A percentile compares a stretch with the other conserved stretches of the same genome.
Conservation (phyloP, 2,888 invertebrate genomes). For the Cosmopolites sordidus region DNA sequence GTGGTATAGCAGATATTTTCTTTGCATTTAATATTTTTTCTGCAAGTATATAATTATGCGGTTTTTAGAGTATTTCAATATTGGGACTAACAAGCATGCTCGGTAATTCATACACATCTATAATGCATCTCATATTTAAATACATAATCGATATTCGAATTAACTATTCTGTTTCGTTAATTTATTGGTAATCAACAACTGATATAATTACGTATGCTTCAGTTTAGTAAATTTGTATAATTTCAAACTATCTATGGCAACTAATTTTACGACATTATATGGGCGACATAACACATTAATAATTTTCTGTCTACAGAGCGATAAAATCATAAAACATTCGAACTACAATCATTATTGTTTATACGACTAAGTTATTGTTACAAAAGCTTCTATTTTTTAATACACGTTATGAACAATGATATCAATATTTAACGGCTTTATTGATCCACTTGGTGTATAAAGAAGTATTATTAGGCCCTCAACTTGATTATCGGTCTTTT, state of each 20-base stretch:
- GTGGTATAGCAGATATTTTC: no score
- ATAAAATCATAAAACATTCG: background rate
- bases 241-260: background rate
- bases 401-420: no score
- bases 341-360: no score
- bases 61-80: no score
- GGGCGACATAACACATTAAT: background rate
- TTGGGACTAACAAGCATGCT: background rate
- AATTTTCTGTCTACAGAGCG: background rate
- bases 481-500: no score
- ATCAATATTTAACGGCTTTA: no score
- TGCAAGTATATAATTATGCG: no score
- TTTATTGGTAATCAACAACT: background rate
- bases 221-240: background rate
- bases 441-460: no score
- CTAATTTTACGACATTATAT: background rate
- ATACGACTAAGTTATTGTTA: no score
- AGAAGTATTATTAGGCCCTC: no score
- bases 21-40: no score
- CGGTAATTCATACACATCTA: background rate
- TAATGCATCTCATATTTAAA: background rate
- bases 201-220: background rate
- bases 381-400: no score
- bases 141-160: background rate
- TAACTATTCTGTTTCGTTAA: constrained; percentile 1